These are phyloP conservation scores for Drosophila malerkotliana DNA, from an alignment of 1,140 invertebrate genomes.

Conservation along the genomic window DNA sequence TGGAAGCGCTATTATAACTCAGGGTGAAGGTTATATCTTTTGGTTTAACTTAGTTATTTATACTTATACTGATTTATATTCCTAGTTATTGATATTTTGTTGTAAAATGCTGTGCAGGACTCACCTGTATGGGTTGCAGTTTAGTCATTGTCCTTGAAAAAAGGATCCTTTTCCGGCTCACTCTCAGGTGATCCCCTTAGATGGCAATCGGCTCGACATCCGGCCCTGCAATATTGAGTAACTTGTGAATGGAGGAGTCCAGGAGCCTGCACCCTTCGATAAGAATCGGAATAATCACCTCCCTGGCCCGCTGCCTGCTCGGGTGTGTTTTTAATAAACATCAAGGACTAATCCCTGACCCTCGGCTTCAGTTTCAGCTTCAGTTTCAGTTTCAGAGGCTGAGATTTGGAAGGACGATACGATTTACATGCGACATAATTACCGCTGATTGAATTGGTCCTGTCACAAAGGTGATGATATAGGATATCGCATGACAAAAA, in stretches of 20 bases:
- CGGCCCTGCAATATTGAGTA: slow-evolving; percentile 11
- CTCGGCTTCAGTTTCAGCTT: slow-evolving; percentile 14
- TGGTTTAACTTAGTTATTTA: too few species aligned
- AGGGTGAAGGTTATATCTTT: too few species aligned
- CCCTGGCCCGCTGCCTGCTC: too few species aligned
- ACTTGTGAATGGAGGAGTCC: slow-evolving; percentile 1
- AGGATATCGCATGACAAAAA: slow-evolving; percentile 63
- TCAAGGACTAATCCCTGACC: slow-evolving; percentile 18
- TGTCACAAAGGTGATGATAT: slow-evolving; percentile 57
- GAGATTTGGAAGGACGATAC: slow-evolving; percentile 30
- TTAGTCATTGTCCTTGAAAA: background rate
- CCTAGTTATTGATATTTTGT: too few species aligned
- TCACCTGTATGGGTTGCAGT: background rate
- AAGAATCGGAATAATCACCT: slow-evolving; percentile 8
- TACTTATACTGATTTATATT: too few species aligned
- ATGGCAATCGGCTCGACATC: slow-evolving; percentile 28
- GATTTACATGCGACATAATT: slow-evolving; percentile 69
- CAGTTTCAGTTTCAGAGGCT: slow-evolving; percentile 14
- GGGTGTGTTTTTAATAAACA: slow-evolving; percentile 44
- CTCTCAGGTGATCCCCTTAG: slow-evolving; percentile 4
- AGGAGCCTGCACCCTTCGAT: slow-evolving; percentile 10
- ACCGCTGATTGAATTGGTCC: slow-evolving; percentile 70
- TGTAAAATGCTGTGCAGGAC: background rate
- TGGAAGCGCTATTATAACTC: too few species aligned
- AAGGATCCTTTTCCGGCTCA: background rate